Conservation (phyloP, 2,113 vertebrate genomes). For the Polypterus senegalus region DNA sequence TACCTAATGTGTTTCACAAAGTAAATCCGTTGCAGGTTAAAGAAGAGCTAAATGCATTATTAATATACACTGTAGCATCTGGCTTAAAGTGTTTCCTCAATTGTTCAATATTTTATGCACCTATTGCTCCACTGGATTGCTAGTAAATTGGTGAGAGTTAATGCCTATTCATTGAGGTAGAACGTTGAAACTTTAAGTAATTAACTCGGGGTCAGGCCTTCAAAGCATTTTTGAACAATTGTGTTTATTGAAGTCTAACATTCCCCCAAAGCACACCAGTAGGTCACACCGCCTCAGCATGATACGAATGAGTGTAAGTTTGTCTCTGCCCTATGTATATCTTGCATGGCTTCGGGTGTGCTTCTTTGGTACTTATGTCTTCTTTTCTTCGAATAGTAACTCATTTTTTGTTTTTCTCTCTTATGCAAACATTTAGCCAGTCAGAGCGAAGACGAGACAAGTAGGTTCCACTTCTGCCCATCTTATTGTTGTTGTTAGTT, state of each 20-base stretch:
- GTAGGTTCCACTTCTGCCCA: constrained; percentile 38
- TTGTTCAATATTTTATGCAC: neutral
- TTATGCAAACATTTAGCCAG: constrained; percentile 44
- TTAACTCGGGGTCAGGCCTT: too few species aligned
- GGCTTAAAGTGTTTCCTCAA: neutral
- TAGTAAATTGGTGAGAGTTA: neutral
- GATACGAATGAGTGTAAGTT: constrained; percentile 6
- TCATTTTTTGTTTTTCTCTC: constrained; percentile 39
- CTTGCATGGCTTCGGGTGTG: constrained; percentile 7
- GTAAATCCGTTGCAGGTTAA: too few species aligned
- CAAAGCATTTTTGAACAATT: too few species aligned
- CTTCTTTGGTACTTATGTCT: neutral
- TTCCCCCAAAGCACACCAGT: too few species aligned
- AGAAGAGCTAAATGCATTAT: too few species aligned
- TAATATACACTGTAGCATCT: neutral
- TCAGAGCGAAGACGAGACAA: constrained; percentile 50
- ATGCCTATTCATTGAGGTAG: too few species aligned
- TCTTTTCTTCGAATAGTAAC: constrained; percentile 24
- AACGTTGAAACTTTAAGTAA: too few species aligned
- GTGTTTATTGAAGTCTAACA: too few species aligned
- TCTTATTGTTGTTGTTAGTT: too few species aligned
- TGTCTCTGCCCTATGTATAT: constrained; percentile 29
- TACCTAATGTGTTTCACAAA: too few species aligned
- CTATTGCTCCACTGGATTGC: neutral
- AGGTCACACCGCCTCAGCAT: too few species aligned